phyloP scores from a whole-genome alignment of 37 sponge, comb jelly and placozoan genomes.

The Chondrosia reniformis region DNA sequence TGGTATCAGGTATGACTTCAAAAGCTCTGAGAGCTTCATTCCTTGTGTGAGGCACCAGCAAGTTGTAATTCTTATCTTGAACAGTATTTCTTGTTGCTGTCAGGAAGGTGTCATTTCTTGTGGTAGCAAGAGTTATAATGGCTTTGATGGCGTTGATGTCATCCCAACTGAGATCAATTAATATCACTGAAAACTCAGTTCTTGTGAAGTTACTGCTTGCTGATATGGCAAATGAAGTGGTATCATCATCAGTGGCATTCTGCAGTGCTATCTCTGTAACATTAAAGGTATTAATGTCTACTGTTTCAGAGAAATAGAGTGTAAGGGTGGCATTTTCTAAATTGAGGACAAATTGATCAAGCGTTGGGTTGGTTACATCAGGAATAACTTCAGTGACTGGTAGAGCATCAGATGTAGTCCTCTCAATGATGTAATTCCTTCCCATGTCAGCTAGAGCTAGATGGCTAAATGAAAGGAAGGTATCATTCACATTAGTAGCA shows the following conservation, averaged over 20 bases:
- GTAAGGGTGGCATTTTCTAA: slow-evolving; percentile 47
- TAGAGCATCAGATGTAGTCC: slow-evolving; percentile 20
- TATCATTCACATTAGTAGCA: slow-evolving; percentile 42
- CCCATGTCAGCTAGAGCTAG: slow-evolving; percentile 54
- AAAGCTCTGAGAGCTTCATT: slow-evolving; percentile 35
- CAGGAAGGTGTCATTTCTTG: slow-evolving; percentile 64
- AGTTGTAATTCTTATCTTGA: slow-evolving; percentile 72
- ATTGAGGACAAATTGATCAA: slow-evolving; percentile 46
- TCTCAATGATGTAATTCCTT: slow-evolving; percentile 38
- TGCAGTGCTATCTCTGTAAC: slow-evolving; percentile 76
- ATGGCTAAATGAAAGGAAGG: slow-evolving; percentile 45
- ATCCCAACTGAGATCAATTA: slow-evolving; percentile 47
- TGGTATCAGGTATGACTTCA: slow-evolving; percentile 44
- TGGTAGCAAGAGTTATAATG: slow-evolving; percentile 55
- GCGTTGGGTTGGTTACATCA: slow-evolving; percentile 59
- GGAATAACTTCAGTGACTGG: slow-evolving; percentile 46
- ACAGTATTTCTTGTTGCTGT: slow-evolving; percentile 30
- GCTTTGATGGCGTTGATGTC: slow-evolving; percentile 77
- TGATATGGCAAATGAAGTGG: slow-evolving; percentile 35
- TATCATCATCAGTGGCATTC: slow-evolving; percentile 14
- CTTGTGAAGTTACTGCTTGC: slow-evolving; percentile 46
- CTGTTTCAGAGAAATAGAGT: slow-evolving; percentile 82
- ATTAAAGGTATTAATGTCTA: slow-evolving; percentile 63
- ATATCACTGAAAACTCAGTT: slow-evolving; percentile 44
- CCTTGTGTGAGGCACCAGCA: slow-evolving; percentile 33